Evolutionary conservation across 1,140 invertebrate species (phyloP), one percentile per base, ranked within the genome.

Genomic region (Aphelinus atriplicis): DNA sequence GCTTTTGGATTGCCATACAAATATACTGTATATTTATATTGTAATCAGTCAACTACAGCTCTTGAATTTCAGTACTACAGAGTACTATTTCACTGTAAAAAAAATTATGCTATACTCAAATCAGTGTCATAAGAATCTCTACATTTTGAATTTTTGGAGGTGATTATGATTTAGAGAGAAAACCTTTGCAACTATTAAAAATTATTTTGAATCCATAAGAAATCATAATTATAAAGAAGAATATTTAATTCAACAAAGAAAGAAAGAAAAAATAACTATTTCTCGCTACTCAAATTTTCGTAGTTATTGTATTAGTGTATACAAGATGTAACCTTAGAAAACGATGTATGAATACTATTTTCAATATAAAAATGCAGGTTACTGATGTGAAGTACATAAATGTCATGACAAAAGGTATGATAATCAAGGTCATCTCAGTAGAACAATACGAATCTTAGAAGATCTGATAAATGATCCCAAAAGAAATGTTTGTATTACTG

Each of bases 211-310:
- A 68, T n/a, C 51, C 51, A 53, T 6, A 4, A 6, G 9, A 53
- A 53, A 4, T 53, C 4, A 53, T 4, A 4, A 9, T 6, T 6
- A 53, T 6, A 53, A 9, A 6, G 9, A 9, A 53, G 4, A 53
- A 53, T 53, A 4, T 6, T 53, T 53, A 6, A 53, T 53, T 53
- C 51, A 53, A 53, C 9, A 53, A 6, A 53, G 4, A 6, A 9
- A 53, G 9, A 9, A 66, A 51, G 43, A 55, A 68, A 60, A 48
- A 3, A 70, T 69, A 71, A 50, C 69, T 71, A 71, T 76, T 76
- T 76, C 74, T 76, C 74, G 74, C 74, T 76, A 76, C 74, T 76
- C 74, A 76, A 71, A 65, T 48, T 71, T 66, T 67, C 43, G 69
- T 62, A 76, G 63, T 70, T 70, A 70, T 55, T 76, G 57, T 71